Base-by-base conservation (phyloP, 2,113 vertebrate species). In the Saccopteryx leptura region DNA sequence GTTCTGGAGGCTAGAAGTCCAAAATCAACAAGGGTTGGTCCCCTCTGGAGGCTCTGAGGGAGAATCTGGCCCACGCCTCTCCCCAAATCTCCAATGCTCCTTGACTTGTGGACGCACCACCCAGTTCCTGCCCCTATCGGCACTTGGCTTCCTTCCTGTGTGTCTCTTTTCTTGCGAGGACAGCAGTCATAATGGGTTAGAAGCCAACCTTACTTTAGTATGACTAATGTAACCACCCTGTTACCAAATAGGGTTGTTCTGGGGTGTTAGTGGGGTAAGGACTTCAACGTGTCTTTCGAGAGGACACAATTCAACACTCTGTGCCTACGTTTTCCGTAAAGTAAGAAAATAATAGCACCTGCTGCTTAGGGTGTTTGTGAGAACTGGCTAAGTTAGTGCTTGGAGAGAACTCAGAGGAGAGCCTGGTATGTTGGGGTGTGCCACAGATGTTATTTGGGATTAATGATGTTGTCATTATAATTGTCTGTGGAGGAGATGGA, bases 141-240 rank as follows among this genome's bases (percentile, higher is more conserved):
- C 91, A 26, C 3, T 0, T 0, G 48, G 7, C 9, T 0, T 39
- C 21, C n/a, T 71, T n/a, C n/a, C 7, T 10, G 17, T 1, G 3
- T 19, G 48, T 63, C 58, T 52, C 52, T 78, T 10, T 3, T 26
- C 78, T 28, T 18, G 5, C 10, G 33, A 33, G 85, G 60, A 60
- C 17, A 7, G 48, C 69, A 8, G 21, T 14, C 24, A 8, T 0
- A 5, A 1, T 12, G 60, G 33, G 48, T 6, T 23, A 58, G 60
- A 39, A 14, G 24, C 21, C 12, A n/a, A 2, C 24, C 18, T 28
- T 71, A 6, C 2, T 58, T 48, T 5, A 10, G 33, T 17, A 9
- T 26, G 58, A 56, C n/a, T 21, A 14, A 18, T 39, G 15, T 33
- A 48, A 39, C 68, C 31, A 23, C n/a, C 11, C 54, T 46, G 3